Conservation (phyloP, 2,797 vertebrate species). For the Harpagifer antarcticus region DNA sequence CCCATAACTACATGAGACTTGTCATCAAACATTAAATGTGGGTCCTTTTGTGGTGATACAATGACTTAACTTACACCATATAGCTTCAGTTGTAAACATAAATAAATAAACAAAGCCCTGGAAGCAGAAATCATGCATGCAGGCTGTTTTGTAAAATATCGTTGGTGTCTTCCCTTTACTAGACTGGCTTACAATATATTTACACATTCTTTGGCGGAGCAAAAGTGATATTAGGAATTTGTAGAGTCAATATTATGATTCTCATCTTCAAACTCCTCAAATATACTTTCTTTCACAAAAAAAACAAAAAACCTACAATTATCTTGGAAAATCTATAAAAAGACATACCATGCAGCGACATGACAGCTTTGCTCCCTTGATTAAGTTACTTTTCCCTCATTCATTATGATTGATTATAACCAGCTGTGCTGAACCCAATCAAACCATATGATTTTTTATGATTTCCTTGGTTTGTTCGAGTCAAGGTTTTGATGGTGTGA, state of each 20-base stretch:
- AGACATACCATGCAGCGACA: background rate
- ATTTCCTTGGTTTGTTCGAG: background rate
- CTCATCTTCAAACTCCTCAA: background rate
- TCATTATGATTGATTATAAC: background rate
- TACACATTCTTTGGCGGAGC: conserved; percentile 3
- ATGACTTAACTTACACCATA: conserved; percentile 22
- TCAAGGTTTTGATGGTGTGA: background rate
- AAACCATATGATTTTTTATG: background rate
- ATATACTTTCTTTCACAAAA: background rate
- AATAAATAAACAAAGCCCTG: conserved; percentile 18
- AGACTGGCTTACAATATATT: background rate
- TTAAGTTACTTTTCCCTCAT: background rate
- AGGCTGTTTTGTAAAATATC: background rate
- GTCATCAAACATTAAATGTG: conserved; percentile 23
- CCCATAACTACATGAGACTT: background rate
- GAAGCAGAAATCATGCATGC: background rate
- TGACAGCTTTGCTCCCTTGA: background rate
- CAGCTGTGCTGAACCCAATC: background rate
- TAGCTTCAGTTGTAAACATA: conserved; percentile 2
- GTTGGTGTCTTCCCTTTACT: background rate
- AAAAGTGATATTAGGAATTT: background rate
- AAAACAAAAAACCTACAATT: background rate
- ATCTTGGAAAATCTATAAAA: background rate
- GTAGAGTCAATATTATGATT: background rate
- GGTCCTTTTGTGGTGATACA: conserved; percentile 22